phyloP scores from a whole-genome alignment of 2,888 invertebrate species.

The Eupithecia dodoneata region DNA sequence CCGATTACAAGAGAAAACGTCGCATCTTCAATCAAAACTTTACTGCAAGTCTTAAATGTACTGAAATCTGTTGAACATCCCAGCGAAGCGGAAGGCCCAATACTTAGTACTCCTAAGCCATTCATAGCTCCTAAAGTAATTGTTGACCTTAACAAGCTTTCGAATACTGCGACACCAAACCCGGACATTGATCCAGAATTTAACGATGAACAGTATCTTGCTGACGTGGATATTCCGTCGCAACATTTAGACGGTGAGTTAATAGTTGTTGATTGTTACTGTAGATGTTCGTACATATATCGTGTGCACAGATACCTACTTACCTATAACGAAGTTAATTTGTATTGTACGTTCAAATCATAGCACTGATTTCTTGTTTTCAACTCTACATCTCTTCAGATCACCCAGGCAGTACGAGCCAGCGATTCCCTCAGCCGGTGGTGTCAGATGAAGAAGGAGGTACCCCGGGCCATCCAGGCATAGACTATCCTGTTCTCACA shows the following conservation, averaged over 20 bases:
- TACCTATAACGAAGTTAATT: background rate
- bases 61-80: slow-evolving; percentile 82
- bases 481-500: slow-evolving; percentile 92
- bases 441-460: slow-evolving; percentile 84
- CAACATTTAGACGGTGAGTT: slow-evolving; percentile 76
- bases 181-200: slow-evolving; percentile 55
- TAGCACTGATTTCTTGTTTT: background rate
- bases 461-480: slow-evolving; percentile 87
- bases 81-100: slow-evolving; percentile 66
- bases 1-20: slow-evolving; percentile 90
- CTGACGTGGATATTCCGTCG: slow-evolving; percentile 68
- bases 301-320: too few relatives aligned
- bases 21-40: slow-evolving; percentile 90
- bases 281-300: too few relatives aligned
- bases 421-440: slow-evolving; percentile 70
- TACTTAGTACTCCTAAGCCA: slow-evolving; percentile 71
- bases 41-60: slow-evolving; percentile 89
- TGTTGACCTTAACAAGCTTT: slow-evolving; percentile 31
- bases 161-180: slow-evolving; percentile 20
- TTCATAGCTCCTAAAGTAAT: slow-evolving; percentile 57
- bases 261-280: background rate
- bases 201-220: slow-evolving; percentile 69
- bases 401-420: slow-evolving; percentile 59
- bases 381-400: slow-evolving; percentile 51
- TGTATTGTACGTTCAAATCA: too few relatives aligned